phyloP scores from a whole-genome alignment of 2,888 invertebrate species.

The Drosophila trichaetosa region DNA sequence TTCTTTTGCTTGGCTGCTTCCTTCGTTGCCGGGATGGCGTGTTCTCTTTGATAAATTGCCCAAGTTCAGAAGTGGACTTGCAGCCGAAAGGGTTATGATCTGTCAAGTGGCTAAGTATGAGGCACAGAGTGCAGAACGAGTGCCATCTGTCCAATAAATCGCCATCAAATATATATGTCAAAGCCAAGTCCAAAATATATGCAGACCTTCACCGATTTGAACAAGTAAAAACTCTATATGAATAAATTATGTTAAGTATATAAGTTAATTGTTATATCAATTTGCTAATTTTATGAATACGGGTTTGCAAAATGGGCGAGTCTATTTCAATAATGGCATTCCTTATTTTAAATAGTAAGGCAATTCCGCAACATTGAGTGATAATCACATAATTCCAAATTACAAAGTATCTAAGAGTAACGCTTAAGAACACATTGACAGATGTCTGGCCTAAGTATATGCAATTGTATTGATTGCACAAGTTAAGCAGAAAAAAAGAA shows the following conservation, averaged over 20 bases:
- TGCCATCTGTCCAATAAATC: slow-evolving; percentile 16
- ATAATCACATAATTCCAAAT: slow-evolving; percentile 18
- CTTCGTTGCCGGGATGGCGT: slow-evolving; percentile 29
- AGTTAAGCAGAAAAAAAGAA: neutral
- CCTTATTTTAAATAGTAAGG: neutral
- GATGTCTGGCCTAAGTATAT: slow-evolving; percentile 3
- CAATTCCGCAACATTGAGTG: neutral
- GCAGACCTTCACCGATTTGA: neutral
- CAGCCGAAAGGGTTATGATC: slow-evolving; percentile 25
- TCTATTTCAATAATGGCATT: no score
- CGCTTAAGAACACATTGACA: slow-evolving; percentile 13
- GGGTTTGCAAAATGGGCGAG: neutral
- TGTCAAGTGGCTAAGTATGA: slow-evolving; percentile 47
- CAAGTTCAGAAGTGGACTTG: slow-evolving; percentile 52
- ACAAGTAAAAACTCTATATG: neutral
- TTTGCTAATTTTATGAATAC: neutral
- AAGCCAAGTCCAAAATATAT: neutral
- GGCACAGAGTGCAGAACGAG: neutral
- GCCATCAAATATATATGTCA: slow-evolving; percentile 5
- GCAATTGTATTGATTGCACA: slow-evolving; percentile 22
- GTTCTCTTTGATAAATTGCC: slow-evolving; percentile 72
- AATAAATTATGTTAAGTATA: neutral
- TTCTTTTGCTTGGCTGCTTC: slow-evolving; percentile 22
- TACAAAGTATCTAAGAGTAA: slow-evolving; percentile 12
- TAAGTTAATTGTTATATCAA: neutral